A percentile compares a stretch with the other conserved stretches of the same genome.
These are phyloP conservation scores for Rhinogobio ventralis DNA, from an alignment of 2,797 vertebrate genomes.

Conservation along the genomic window DNA sequence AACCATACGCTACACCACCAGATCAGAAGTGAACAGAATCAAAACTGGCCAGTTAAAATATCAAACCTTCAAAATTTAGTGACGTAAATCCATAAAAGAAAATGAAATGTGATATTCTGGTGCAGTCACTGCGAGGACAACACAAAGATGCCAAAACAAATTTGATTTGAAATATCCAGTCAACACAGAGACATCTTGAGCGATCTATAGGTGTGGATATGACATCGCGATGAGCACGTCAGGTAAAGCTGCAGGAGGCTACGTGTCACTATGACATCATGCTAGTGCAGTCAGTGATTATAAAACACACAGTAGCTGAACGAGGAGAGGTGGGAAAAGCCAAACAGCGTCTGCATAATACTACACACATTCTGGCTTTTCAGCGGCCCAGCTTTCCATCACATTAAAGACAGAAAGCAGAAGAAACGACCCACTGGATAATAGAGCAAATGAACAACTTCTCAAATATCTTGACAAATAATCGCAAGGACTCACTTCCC, in stretches of 20 bases:
- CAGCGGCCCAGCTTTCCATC: constrained; percentile 3
- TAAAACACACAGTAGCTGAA: constrained; percentile 29
- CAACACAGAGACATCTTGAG: background rate
- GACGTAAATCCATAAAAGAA: background rate
- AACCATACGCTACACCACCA: background rate
- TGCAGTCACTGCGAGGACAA: no score
- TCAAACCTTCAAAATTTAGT: background rate
- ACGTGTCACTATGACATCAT: constrained; percentile 29
- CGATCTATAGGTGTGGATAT: background rate
- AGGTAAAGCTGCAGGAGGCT: constrained; percentile 12
- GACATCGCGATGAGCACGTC: constrained; percentile 16
- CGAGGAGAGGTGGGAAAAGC: background rate
- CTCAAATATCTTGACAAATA: background rate
- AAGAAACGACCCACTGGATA: background rate
- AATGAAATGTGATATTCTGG: background rate
- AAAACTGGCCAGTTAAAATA: background rate
- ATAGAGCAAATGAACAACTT: background rate
- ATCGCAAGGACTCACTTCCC: background rate
- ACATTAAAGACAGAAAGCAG: constrained; percentile 8
- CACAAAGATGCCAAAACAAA: background rate
- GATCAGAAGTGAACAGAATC: background rate
- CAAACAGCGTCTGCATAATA: background rate
- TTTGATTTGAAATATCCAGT: background rate
- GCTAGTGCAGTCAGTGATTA: constrained; percentile 40
- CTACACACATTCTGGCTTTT: constrained; percentile 14